phyloP scores from a whole-genome alignment of 2,113 vertebrate genomes.

The Phainopepla nitens region DNA sequence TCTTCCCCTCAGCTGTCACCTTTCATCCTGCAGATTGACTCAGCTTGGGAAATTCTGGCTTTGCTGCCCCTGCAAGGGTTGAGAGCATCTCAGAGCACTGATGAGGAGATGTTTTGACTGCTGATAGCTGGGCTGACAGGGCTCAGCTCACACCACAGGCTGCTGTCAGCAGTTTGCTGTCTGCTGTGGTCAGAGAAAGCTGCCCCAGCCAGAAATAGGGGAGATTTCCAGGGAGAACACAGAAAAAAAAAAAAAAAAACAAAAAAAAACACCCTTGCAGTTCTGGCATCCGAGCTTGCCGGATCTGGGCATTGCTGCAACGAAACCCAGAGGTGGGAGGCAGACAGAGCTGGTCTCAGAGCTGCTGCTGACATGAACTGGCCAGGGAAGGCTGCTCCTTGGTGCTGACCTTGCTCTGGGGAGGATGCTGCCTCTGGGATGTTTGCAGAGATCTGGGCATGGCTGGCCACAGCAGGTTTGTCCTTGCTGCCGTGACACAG shows the following conservation, averaged over 20 bases:
- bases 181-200: background rate
- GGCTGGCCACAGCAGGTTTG: background rate
- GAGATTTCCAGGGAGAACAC: background rate
- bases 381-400: background rate
- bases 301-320: background rate
- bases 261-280: background rate
- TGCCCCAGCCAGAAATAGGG: background rate
- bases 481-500: fast-evolving
- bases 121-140: background rate
- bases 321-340: background rate
- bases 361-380: background rate
- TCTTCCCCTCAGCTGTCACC: background rate
- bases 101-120: background rate
- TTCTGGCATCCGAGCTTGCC: background rate
- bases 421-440: background rate
- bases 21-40: background rate
- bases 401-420: background rate
- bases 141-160: background rate
- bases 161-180: background rate
- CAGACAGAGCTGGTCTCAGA: background rate
- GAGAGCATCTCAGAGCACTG: background rate
- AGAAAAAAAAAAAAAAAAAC: background rate
- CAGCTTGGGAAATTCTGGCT: fast-evolving
- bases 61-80: background rate
- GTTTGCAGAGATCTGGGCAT: background rate